Percentiles rank a stretch among this genome's conserved stretches.
Conservation (phyloP, 30 jellyfish, hydroid and myxozoan species). For the Aurelia aurita region DNA sequence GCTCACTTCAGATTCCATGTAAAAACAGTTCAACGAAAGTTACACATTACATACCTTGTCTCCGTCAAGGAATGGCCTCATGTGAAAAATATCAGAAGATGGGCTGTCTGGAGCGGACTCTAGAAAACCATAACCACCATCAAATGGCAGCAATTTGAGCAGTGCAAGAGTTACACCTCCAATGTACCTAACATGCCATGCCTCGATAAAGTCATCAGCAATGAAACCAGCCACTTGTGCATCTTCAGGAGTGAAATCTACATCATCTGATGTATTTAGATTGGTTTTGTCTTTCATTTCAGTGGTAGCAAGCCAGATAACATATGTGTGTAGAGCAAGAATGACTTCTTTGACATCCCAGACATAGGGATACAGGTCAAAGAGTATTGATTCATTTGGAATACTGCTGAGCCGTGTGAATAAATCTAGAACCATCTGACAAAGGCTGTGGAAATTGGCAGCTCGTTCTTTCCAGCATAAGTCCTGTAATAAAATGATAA, state of each 20-base stretch:
- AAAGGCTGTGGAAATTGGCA: conserved; percentile 80
- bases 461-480: conserved; percentile 73
- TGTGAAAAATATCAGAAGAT: conserved; percentile 58
- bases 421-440: conserved; percentile 80
- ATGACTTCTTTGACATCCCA: conserved; percentile 99
- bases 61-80: conserved; percentile 75
- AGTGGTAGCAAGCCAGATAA: conserved; percentile 81
- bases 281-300: conserved; percentile 4
- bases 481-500: conserved; percentile 37
- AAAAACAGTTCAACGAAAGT: too few relatives aligned
- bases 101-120: conserved; percentile 96
- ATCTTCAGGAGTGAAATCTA: conserved; percentile 23
- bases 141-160: conserved; percentile 84
- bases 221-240: conserved; percentile 40
- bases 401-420: conserved; percentile 78
- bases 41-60: conserved; percentile 73
- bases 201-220: conserved; percentile 86
- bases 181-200: conserved; percentile 91
- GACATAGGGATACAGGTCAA: conserved; percentile 91
- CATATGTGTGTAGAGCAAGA: conserved; percentile 81
- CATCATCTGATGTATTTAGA: conserved; percentile 6
- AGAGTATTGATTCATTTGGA: conserved; percentile 95
- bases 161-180: conserved; percentile 95
- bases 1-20: too few relatives aligned
- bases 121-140: conserved; percentile 91